Evolutionary conservation across 2,113 vertebrate species (phyloP).

Genomic region (Riparia riparia): DNA sequence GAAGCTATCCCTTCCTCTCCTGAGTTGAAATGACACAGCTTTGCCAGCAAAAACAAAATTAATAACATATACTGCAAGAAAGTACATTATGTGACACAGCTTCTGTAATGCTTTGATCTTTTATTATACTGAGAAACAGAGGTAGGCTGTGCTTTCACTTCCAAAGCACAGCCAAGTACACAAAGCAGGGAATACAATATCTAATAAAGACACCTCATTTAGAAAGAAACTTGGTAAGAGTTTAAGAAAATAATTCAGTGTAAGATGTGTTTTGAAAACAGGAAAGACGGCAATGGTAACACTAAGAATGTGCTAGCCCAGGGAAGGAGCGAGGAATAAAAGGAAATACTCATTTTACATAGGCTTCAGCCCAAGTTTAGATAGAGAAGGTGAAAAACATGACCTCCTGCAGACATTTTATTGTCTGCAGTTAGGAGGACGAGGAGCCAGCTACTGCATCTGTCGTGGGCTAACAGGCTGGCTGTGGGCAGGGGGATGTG

Average conservation of each 20-base stretch:
- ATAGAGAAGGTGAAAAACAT: background rate
- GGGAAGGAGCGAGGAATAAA: background rate
- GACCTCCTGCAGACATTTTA: background rate
- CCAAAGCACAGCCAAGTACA: background rate
- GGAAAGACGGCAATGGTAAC: background rate
- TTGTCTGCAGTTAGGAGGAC: rapidly evolving
- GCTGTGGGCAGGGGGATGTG: background rate
- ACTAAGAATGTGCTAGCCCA: background rate
- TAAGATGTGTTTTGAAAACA: background rate
- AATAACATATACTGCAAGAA: background rate
- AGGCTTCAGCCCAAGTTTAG: background rate
- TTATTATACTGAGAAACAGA: background rate
- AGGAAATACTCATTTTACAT: background rate
- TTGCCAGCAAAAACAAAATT: background rate
- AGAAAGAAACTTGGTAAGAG: background rate
- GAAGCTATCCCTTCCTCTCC: background rate
- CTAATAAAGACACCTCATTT: background rate
- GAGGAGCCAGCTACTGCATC: background rate
- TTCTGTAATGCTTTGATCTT: background rate
- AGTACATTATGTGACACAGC: background rate
- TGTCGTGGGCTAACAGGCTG: rapidly evolving
- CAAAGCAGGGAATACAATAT: background rate
- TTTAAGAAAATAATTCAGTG: background rate
- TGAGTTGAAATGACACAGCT: background rate
- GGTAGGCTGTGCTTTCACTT: background rate